Evolutionary conservation across 2,888 invertebrate species (phyloP).

Genomic region (Nymphalis c-album): DNA sequence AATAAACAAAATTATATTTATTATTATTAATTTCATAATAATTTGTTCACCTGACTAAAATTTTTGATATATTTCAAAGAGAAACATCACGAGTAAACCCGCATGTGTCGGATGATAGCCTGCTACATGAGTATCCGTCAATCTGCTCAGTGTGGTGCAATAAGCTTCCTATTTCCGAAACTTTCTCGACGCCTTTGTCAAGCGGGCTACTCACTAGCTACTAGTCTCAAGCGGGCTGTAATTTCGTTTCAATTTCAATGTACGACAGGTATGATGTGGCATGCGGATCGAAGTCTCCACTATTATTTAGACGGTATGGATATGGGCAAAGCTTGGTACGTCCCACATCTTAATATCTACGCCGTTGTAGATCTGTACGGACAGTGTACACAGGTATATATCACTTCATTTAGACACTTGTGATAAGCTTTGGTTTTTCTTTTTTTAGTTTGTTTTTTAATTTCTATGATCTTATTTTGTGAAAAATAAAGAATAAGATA

Average conservation of each 20-base stretch:
- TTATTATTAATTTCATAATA: neutral
- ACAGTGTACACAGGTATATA: constrained; percentile 92
- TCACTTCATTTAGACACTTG: neutral
- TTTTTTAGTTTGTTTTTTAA: neutral
- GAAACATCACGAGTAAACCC: no score
- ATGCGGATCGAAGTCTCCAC: constrained; percentile 90
- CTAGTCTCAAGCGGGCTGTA: no score
- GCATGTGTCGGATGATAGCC: no score
- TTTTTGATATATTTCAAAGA: no score
- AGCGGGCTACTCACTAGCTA: no score
- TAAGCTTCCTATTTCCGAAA: no score
- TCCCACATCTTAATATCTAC: constrained; percentile 90
- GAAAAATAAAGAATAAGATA: neutral
- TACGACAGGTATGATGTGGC: constrained; percentile 88
- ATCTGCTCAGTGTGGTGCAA: no score
- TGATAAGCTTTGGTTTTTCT: neutral
- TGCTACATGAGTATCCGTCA: no score
- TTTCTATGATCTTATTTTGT: neutral
- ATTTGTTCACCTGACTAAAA: no score
- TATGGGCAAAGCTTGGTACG: constrained; percentile 91
- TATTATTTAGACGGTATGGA: constrained; percentile 93
- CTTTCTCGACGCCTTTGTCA: no score
- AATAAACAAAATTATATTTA: neutral
- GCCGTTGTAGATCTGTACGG: constrained; percentile 98
- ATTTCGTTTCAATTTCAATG: no score